Evolutionary conservation across 2,888 invertebrate genomes (phyloP), one percentile per base, ranked within the genome.

Genomic region (Tachina fera): DNA sequence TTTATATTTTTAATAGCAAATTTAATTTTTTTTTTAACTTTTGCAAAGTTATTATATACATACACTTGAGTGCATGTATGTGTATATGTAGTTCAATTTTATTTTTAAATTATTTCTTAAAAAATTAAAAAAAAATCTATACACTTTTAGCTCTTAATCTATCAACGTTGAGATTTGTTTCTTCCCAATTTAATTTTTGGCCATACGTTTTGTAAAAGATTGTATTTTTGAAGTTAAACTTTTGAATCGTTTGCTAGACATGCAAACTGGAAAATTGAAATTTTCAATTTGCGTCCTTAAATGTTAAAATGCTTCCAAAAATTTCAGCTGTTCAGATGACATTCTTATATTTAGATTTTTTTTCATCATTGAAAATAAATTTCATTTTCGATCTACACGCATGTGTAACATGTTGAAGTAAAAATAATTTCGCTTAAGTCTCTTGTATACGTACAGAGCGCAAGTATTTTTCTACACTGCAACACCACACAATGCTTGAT

Each of bases 41-140:
- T 85, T 78, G 58, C 19, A 86, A 83, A 79, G 72, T 86, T 67
- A 60, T 83, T 86, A 86, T 31, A 6, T 31, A 31, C 2, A 2
- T 31, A 31, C 31, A 6, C n/a, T n/a, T n/a, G n/a, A n/a, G n/a
- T n/a, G n/a, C n/a, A n/a, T n/a, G n/a, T 31, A 31, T 6, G 31
- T 31, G 6, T 6, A 1, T 31, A 31, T 31, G 31, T 79, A 80
- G 67, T 79, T 86, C 68, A 79, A 41, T 63, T 45, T 56, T 81
- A 67, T 67, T 74, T n/a, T 75, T 67, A 81, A 68, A 68, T 81
- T 60, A 19, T 72, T 80, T 47, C 56, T 19, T 63, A 47, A 61
- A 60, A 80, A 70, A 68, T 31, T 49, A 53, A 65, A 77, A 68
- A 60, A 53, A 70, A 60, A 58, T 81, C 60, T 74, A 45, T 74